Percentiles rank a stretch among this genome's conserved stretches.
These are phyloP conservation scores for Acanthurus lineatus DNA, from an alignment of 2,797 vertebrate species.

Conservation along the genomic window DNA sequence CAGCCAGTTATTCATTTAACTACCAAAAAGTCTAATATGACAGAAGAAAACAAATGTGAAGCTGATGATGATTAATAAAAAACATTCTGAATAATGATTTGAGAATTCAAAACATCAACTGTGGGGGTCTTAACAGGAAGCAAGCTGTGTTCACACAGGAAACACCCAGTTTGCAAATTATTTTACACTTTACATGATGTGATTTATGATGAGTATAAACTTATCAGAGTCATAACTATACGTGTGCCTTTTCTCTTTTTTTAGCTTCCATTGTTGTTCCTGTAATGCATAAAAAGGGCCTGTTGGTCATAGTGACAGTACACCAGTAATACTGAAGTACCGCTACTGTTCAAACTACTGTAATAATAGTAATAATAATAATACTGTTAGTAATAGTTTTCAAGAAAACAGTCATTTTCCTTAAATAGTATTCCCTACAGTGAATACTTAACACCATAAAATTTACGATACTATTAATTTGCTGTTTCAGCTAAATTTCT, in stretches of 20 bases:
- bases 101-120: conserved; percentile 5
- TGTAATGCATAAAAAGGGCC: conserved; percentile 2
- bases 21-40: neutral
- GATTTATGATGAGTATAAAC: conserved; percentile 3
- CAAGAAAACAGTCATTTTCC: neutral
- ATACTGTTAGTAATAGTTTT: neutral
- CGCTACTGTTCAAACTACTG: conserved; percentile 3
- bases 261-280: conserved; percentile 14
- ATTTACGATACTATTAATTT: conserved; percentile 1
- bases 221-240: conserved; percentile 19
- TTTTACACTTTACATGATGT: neutral
- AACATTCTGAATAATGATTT: neutral
- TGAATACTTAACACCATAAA: neutral
- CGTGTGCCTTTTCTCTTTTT: conserved; percentile 12
- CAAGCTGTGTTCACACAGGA: conserved; percentile 14
- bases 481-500: conserved; percentile 12
- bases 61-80: neutral
- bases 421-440: neutral
- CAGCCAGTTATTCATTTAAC: neutral
- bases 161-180: conserved; percentile 17
- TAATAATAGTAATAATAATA: no score
- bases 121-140: neutral
- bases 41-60: conserved; percentile 4
- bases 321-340: neutral
- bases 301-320: neutral